A percentile compares a stretch with the other conserved stretches of the same genome.
phyloP scores from a whole-genome alignment of 2,797 vertebrate species.

The Acanthiza pusilla region DNA sequence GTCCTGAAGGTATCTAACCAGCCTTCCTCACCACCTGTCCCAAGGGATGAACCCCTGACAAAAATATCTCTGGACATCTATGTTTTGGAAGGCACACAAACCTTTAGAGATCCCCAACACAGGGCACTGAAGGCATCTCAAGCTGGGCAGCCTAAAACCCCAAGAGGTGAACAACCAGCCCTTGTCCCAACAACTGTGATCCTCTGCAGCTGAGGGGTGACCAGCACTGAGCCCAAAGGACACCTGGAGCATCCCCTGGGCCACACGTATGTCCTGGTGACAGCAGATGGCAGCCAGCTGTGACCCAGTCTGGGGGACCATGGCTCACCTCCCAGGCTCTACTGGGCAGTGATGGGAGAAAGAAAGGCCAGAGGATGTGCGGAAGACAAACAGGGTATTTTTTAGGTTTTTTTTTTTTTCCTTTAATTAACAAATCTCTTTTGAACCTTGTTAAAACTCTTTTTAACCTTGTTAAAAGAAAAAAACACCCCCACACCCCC shows the following conservation, averaged over 20 bases:
- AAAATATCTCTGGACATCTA: background rate
- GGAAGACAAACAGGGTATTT: conserved; percentile 31
- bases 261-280: background rate
- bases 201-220: background rate
- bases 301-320: background rate
- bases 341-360: background rate
- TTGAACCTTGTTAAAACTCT: conserved; percentile 42
- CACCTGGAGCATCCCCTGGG: background rate
- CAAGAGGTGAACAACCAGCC: background rate
- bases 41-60: background rate
- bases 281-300: background rate
- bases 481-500: background rate
- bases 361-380: conserved; percentile 13
- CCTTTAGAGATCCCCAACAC: background rate
- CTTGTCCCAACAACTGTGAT: background rate
- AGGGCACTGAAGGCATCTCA: background rate
- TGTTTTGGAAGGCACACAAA: background rate
- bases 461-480: conserved; percentile 39
- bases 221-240: background rate
- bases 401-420: background rate
- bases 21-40: background rate
- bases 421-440: conserved; percentile 66
- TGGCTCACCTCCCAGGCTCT: background rate
- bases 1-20: background rate
- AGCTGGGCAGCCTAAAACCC: background rate